Conservation (phyloP, 2,113 vertebrate species). For the Apteryx mantelli region DNA sequence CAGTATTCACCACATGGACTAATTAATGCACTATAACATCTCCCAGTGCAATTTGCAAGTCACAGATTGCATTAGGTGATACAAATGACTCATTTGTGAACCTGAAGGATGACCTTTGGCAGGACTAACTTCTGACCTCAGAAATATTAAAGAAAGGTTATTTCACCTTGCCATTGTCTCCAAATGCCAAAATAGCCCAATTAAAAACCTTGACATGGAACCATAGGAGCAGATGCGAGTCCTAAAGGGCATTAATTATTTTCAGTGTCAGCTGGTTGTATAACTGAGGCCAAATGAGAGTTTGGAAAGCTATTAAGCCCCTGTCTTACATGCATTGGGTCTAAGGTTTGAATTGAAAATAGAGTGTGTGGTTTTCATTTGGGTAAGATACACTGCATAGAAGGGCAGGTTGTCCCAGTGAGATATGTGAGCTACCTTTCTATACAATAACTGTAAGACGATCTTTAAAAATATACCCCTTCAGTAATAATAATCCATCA, state of each 20-base stretch:
- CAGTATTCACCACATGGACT: slow-evolving; percentile 83
- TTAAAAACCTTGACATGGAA: slow-evolving; percentile 91
- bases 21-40: slow-evolving; percentile 85
- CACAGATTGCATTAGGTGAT: slow-evolving; percentile 88
- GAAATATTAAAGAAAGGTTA: slow-evolving; percentile 90
- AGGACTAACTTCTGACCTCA: slow-evolving; percentile 86
- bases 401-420: slow-evolving; percentile 36
- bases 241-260: slow-evolving; percentile 91
- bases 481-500: slow-evolving; percentile 58
- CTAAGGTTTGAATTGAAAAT: slow-evolving; percentile 82
- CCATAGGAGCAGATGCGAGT: slow-evolving; percentile 87
- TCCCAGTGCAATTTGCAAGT: slow-evolving; percentile 86
- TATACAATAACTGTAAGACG: neutral
- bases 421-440: slow-evolving; percentile 11
- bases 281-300: slow-evolving; percentile 87
- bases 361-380: slow-evolving; percentile 63
- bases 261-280: slow-evolving; percentile 87
- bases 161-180: slow-evolving; percentile 90
- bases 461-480: slow-evolving; percentile 30
- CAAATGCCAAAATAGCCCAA: slow-evolving; percentile 91
- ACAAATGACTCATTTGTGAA: slow-evolving; percentile 88
- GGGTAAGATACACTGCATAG: slow-evolving; percentile 18
- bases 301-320: slow-evolving; percentile 83
- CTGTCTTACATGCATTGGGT: slow-evolving; percentile 78
- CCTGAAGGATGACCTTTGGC: slow-evolving; percentile 86